Base-by-base conservation (phyloP, 1,140 invertebrate species). In the Planococcus citri region DNA sequence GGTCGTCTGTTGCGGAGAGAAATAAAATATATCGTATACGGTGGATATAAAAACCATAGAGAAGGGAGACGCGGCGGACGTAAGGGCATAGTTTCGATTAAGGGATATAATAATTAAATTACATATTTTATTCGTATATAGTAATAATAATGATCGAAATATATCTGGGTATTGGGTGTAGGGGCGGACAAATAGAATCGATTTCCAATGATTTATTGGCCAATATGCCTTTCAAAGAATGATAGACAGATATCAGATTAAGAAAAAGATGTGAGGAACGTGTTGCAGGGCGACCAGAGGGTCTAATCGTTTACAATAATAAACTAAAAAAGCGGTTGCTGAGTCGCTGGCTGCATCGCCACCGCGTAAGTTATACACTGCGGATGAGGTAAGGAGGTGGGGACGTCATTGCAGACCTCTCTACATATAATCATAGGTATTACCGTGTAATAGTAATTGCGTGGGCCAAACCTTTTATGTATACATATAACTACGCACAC, bases 71-170 rank as follows among this genome's bases (percentile, higher is more conserved):
- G 3, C 17, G 17, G 17, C 17, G 21, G 17, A 58, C 51, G 21
- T 17, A 58, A 6, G 6, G 22, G 10, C 25, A 17, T 64, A 24
- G 60, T 25, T n/a, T 64, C 25, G 60, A 64, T 64, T 64, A 64
- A 64, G 22, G 60, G 60, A 64, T 64, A 64, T 64, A 64, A 64
- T 64, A 64, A 64, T 64, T 64, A 64, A 64, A 64, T 64, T 64
- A 64, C 60, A 64, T 64, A 64, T 64, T 64, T 64, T 64, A 64
- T 64, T 64, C 25, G 22, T 64, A 64, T 64, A 64, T 6, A 64
- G 21, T 25, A 64, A 27, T 64, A 64, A 64, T 64, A 64, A 64
- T 25, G 60, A 64, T 64, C 60, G 60, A 64, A 64, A 64, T 64
- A 64, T 64, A 64, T 27, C 21, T 22, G 9, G 20, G 60, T 27